These are phyloP conservation scores for Drosophila eohydei DNA, from an alignment of 2,888 invertebrate genomes.

Conservation along the genomic window DNA sequence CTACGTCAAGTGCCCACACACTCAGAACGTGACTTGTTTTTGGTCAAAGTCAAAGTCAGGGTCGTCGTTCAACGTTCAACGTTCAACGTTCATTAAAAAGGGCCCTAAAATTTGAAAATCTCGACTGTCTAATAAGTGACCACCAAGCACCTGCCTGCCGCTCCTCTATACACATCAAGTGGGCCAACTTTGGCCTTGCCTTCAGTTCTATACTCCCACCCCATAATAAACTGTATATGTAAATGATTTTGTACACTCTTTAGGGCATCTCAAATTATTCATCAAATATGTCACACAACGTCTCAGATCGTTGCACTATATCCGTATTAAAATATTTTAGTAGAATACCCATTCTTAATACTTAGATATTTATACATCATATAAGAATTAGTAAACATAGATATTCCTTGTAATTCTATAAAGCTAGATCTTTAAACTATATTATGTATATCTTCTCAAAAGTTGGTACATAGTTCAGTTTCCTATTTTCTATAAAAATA, in stretches of 20 bases:
- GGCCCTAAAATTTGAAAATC: constrained; percentile 17
- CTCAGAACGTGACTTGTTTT: constrained; percentile 67
- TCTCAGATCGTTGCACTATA: too few relatives aligned
- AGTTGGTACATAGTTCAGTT: too few relatives aligned
- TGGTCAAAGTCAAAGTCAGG: constrained; percentile 71
- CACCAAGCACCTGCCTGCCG: background rate
- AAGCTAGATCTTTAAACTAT: too few relatives aligned
- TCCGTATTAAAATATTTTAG: too few relatives aligned
- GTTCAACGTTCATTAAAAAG: constrained; percentile 2
- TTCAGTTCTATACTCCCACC: constrained; percentile 4
- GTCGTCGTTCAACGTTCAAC: constrained; percentile 41
- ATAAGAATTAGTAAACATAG: too few relatives aligned
- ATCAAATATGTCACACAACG: too few relatives aligned
- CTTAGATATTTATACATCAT: too few relatives aligned
- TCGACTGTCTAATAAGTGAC: constrained; percentile 19
- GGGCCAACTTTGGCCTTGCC: constrained; percentile 39
- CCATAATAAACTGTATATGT: background rate
- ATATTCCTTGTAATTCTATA: too few relatives aligned
- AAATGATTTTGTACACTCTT: background rate
- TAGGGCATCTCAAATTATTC: background rate
- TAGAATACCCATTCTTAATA: too few relatives aligned
- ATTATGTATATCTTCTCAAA: too few relatives aligned
- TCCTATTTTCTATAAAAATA: too few relatives aligned
- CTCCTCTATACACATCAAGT: constrained; percentile 33
- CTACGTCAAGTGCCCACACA: constrained; percentile 38